These are phyloP conservation scores for Trididemnum miniatum DNA, from an alignment of 23 tunicate species.

Conservation along the genomic window DNA sequence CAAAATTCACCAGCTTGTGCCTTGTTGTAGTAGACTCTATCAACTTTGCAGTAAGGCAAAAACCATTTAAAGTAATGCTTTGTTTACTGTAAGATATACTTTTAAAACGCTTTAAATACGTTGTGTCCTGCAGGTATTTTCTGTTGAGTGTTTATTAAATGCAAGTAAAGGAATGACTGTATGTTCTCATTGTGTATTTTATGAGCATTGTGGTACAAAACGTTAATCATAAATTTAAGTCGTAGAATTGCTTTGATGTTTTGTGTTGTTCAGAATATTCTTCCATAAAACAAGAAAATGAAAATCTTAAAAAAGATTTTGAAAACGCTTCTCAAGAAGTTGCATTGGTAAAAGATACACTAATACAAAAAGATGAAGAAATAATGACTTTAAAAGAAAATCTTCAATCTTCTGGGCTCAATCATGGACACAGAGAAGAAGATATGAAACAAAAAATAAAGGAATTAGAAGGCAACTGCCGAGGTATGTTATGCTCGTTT, in stretches of 20 bases:
- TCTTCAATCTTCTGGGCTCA: neutral
- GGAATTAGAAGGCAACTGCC: neutral
- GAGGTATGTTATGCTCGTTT: neutral
- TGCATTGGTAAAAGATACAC: neutral
- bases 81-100: too few relatives aligned
- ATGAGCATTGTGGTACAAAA: too few relatives aligned
- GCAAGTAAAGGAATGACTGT: too few relatives aligned
- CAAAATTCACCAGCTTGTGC: too few relatives aligned
- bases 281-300: neutral
- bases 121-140: too few relatives aligned
- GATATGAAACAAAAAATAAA: neutral
- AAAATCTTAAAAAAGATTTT: neutral
- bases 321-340: neutral
- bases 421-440: neutral
- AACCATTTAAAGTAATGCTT: too few relatives aligned
- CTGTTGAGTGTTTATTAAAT: too few relatives aligned
- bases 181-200: too few relatives aligned
- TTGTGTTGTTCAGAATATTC: neutral
- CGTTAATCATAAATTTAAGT: too few relatives aligned
- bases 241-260: neutral
- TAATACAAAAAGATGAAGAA: neutral
- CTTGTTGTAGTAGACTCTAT: too few relatives aligned
- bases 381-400: neutral
- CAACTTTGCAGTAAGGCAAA: too few relatives aligned
- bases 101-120: too few relatives aligned